Evolutionary conservation across 92 coral and sea anemone species (phyloP).

Genomic region (Palythoa caribaeorum): DNA sequence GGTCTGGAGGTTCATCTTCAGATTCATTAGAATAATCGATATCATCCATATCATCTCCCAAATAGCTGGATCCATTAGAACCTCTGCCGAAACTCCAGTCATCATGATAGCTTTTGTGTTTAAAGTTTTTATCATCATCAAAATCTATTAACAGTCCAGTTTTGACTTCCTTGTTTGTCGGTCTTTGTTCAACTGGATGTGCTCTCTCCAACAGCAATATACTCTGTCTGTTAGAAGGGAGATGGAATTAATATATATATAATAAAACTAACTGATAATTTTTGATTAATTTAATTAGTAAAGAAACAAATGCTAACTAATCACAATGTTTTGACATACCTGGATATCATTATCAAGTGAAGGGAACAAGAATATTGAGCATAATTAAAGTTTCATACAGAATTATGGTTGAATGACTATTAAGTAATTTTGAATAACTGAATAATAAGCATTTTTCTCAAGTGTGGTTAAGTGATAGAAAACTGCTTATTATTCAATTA

Average conservation of each 20-base stretch:
- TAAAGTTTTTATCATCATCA: slow-evolving; percentile 37
- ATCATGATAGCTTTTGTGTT: background rate
- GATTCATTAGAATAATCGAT: slow-evolving; percentile 27
- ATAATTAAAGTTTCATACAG: no score
- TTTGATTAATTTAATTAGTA: no score
- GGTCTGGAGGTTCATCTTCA: slow-evolving; percentile 43
- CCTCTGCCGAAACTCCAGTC: slow-evolving; percentile 20
- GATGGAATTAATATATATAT: background rate
- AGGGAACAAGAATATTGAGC: no score
- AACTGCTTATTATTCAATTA: no score
- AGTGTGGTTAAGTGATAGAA: no score
- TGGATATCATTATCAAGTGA: no score
- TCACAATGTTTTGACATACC: no score
- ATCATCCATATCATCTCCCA: slow-evolving; percentile 43
- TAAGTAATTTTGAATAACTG: no score
- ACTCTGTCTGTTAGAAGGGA: slow-evolving; percentile 22
- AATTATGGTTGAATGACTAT: no score
- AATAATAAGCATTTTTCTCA: no score
- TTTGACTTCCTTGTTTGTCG: slow-evolving; percentile 43
- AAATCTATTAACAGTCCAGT: slow-evolving; percentile 70
- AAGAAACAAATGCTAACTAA: no score
- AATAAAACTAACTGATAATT: background rate
- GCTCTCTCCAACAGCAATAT: slow-evolving; percentile 38
- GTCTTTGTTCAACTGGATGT: slow-evolving; percentile 42
- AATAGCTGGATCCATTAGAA: slow-evolving; percentile 30